phyloP scores from a whole-genome alignment of 2,888 invertebrate species.

The Aethes cnicana region DNA sequence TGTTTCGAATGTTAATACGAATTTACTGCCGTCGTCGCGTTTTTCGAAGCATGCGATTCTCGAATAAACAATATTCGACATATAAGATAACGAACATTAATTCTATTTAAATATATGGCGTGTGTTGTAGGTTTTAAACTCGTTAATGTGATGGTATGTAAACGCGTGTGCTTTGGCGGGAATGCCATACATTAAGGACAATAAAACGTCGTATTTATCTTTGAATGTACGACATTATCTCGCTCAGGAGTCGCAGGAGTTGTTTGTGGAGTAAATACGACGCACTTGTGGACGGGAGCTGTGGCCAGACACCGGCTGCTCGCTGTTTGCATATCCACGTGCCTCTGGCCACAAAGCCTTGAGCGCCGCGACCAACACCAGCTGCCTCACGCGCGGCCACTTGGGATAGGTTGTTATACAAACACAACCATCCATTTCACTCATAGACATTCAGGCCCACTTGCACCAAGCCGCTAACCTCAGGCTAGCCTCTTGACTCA shows the following conservation, averaged over 20 bases:
- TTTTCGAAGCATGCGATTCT: too few species aligned
- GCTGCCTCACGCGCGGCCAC: constrained; percentile 38
- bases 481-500: too few species aligned
- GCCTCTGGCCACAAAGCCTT: constrained; percentile 54
- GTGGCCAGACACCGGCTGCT: constrained; percentile 41
- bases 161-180: not conserved
- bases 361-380: constrained; percentile 31
- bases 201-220: constrained; percentile 49
- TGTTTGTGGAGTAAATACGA: constrained; percentile 75
- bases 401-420: constrained; percentile 42
- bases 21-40: too few species aligned
- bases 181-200: constrained; percentile 28
- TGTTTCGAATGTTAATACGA: too few species aligned
- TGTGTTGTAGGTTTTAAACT: too few species aligned
- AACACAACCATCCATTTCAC: constrained; percentile 18
- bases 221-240: constrained; percentile 56
- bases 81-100: too few species aligned
- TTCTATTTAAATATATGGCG: too few species aligned
- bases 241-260: constrained; percentile 57
- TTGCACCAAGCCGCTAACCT: too few species aligned
- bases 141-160: not conserved
- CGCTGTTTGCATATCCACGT: constrained; percentile 66
- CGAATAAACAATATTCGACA: too few species aligned
- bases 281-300: constrained; percentile 63
- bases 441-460: constrained; percentile 2